A percentile compares a stretch with the other conserved stretches of the same genome.
These are phyloP conservation scores for Haliclystus octoradiatus DNA, from an alignment of 30 jellyfish, hydroid and myxozoan species.

Conservation along the genomic window DNA sequence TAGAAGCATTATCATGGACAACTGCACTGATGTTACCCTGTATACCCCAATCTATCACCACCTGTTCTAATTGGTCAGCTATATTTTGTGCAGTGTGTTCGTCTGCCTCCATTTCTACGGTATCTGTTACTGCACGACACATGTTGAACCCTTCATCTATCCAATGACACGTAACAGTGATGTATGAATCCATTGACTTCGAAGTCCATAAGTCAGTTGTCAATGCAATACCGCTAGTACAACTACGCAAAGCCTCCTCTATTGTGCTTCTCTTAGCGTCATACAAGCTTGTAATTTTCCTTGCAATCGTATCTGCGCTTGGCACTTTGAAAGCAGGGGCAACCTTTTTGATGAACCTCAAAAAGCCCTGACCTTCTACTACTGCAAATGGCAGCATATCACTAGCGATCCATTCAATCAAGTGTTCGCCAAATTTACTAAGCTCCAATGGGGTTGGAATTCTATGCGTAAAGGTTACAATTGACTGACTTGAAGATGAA, in stretches of 20 bases:
- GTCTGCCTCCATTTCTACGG: constrained; percentile 25
- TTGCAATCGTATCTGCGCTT: constrained; percentile 25
- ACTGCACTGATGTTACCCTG: constrained; percentile 25
- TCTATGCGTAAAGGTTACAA: not conserved
- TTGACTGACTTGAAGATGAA: not conserved
- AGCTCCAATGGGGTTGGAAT: not conserved
- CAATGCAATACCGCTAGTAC: constrained; percentile 17
- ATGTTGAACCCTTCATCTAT: constrained; percentile 25
- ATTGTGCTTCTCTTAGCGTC: constrained; percentile 22
- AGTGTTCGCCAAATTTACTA: not conserved
- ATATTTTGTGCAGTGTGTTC: constrained; percentile 29
- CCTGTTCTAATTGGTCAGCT: constrained; percentile 12
- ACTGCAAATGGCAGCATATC: constrained; percentile 45
- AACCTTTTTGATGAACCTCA: constrained; percentile 6
- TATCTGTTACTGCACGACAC: constrained; percentile 24
- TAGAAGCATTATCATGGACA: constrained; percentile 34
- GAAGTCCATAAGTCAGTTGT: constrained; percentile 52
- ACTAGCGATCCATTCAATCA: not conserved
- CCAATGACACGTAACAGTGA: constrained; percentile 38
- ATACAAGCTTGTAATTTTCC: constrained; percentile 22
- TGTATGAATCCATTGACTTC: constrained; percentile 27
- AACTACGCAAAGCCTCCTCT: constrained; percentile 8
- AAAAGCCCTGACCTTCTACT: constrained; percentile 44
- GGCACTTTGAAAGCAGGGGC: constrained; percentile 47
- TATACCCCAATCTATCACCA: constrained; percentile 19